Evolutionary conservation across 2,888 invertebrate species (phyloP), one percentile per base, ranked within the genome.

Genomic region (Abscondita cerata): DNA sequence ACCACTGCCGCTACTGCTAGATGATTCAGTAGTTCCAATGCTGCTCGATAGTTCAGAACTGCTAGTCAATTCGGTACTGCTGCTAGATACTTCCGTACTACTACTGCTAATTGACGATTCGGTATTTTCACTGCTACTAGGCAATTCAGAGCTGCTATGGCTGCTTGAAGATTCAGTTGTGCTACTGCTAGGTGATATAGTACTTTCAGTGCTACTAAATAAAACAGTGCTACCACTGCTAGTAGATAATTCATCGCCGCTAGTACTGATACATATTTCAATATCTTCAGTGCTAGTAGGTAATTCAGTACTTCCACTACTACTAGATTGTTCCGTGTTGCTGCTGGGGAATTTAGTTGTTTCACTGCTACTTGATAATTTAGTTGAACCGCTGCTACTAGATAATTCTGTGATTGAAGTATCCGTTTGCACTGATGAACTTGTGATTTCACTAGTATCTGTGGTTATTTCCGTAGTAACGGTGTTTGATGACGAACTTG

Each of bases 121-220:
- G 18, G 25, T 38, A 18, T 51, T 4, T 31, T 31, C 41, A 50
- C 1, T 18, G 11, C 5, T 63, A 0, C 61, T 31, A n/a, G n/a
- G n/a, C 9, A 53, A 31, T 46, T 64, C 66, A 31, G 60, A 6
- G 31, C 31, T 31, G 13, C 62, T 64, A n/a, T 51, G 48, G 15
- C 36, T 12, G 8, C 9, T 20, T n/a, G 18, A 31, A 16, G 16
- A 4, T 31, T 4, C 55, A 47, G 61, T 34, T 31, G 4, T 9
- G 31, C 31, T 31, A 8, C 13, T 1, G 40, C 41, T 56, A 9
- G 61, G 53, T 12, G 64, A 58, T 33, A 47, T 38, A 13, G 63
- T 31, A 36, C 31, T 16, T 31, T 6, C 31, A 31, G 6, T 31
- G 31, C 31, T 31, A n/a, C n/a, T n/a, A 31, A 4, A 6, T n/a